These are phyloP conservation scores for Aphelinus atriplicis DNA, from an alignment of 1,140 invertebrate genomes.

Conservation along the genomic window DNA sequence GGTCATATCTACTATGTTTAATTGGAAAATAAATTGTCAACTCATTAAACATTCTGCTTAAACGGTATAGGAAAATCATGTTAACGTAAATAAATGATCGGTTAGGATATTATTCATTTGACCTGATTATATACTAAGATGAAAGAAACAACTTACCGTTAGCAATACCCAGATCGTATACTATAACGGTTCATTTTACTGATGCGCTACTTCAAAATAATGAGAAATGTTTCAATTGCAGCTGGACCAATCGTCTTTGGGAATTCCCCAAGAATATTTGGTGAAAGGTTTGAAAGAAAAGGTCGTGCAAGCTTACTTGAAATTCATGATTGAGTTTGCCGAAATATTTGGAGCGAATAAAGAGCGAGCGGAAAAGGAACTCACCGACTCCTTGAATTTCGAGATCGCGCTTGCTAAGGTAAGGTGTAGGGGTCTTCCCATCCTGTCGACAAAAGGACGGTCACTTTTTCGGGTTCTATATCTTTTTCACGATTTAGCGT, in stretches of 20 bases:
- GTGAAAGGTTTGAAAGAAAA: conserved; percentile 83
- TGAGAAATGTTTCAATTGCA: conserved; percentile 53
- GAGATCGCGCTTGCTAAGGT: conserved; percentile 92
- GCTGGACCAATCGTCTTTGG: conserved; percentile 91
- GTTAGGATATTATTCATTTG: too few relatives aligned
- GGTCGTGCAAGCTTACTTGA: conserved; percentile 79
- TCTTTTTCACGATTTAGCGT: not conserved
- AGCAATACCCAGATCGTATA: too few relatives aligned
- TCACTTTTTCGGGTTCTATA: not conserved
- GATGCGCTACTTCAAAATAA: not conserved
- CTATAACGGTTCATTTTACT: too few relatives aligned
- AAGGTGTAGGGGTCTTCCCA: conserved; percentile 48
- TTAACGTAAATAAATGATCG: too few relatives aligned
- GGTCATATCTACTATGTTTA: too few relatives aligned
- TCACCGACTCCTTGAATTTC: conserved; percentile 86
- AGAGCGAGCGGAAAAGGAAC: conserved; percentile 73
- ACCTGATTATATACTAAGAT: not conserved
- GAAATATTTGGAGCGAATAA: conserved; percentile 83
- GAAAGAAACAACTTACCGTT: not conserved
- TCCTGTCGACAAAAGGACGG: too few relatives aligned
- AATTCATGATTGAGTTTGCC: conserved; percentile 87
- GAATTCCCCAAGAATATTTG: conserved; percentile 88
- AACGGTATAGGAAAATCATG: too few relatives aligned
- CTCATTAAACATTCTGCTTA: too few relatives aligned
- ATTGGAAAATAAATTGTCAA: too few relatives aligned